These are phyloP conservation scores for Ephialtes manifestator DNA, from an alignment of 2,888 invertebrate species.

Conservation along the genomic window DNA sequence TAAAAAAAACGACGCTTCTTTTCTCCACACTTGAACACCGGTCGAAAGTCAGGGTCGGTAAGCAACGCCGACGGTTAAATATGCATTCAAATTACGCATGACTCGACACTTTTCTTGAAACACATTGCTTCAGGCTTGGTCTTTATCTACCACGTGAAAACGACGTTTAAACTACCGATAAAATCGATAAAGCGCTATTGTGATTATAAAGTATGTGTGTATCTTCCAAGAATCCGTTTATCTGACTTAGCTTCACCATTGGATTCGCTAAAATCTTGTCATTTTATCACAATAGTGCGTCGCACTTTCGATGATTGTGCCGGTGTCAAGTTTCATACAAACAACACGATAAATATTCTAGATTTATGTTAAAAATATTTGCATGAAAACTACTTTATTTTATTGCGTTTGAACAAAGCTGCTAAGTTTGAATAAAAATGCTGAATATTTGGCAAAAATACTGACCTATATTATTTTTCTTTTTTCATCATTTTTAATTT, in stretches of 20 bases:
- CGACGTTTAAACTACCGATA: constrained; percentile 38
- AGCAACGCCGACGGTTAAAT: constrained; percentile 62
- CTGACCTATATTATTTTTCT: too few relatives aligned
- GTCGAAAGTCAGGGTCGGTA: constrained; percentile 75
- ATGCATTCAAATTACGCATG: constrained; percentile 72
- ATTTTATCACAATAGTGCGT: neutral
- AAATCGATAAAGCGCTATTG: constrained; percentile 21
- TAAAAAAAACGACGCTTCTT: constrained; percentile 10
- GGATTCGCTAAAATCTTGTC: constrained; percentile 1
- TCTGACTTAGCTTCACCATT: neutral
- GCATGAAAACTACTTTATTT: too few relatives aligned
- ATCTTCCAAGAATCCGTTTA: constrained; percentile 32
- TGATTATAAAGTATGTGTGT: constrained; percentile 5
- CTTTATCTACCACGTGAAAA: constrained; percentile 49
- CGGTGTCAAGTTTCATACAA: neutral
- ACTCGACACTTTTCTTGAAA: constrained; percentile 71
- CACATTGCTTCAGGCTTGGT: constrained; percentile 49
- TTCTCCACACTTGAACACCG: constrained; percentile 45
- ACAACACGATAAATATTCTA: neutral
- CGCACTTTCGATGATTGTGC: neutral
- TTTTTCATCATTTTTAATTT: too few relatives aligned
- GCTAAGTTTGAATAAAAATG: too few relatives aligned
- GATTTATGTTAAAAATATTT: too few relatives aligned
- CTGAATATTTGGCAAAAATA: too few relatives aligned
- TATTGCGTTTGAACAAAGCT: too few relatives aligned